These are phyloP conservation scores for Brachylomia viminalis DNA, from an alignment of 2,888 invertebrate species.

Conservation along the genomic window DNA sequence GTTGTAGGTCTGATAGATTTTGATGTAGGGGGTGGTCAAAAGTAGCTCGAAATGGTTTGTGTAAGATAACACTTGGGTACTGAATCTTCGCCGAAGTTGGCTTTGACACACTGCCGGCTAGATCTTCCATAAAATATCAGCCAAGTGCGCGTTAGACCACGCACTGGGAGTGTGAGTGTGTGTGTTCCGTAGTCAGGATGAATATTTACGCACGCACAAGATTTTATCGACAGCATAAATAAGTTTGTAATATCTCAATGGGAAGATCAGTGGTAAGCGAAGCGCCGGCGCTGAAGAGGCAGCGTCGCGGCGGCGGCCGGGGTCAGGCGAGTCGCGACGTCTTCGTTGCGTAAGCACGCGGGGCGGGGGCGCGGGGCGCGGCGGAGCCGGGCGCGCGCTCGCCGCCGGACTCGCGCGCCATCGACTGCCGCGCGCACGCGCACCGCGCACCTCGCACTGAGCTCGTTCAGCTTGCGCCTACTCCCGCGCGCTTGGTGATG, in stretches of 20 bases:
- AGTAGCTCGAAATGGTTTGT: background rate
- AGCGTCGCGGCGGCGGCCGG: constrained; percentile 47
- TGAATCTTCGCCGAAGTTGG: background rate
- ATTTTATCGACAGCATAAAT: background rate
- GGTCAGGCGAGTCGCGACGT: constrained; percentile 69
- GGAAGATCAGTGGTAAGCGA: background rate
- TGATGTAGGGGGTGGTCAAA: background rate
- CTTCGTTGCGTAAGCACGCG: constrained; percentile 70
- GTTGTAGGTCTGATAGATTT: background rate
- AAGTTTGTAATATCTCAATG: background rate
- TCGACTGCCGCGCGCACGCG: constrained; percentile 78
- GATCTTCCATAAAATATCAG: background rate
- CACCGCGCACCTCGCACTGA: constrained; percentile 58
- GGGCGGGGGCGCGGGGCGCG: constrained; percentile 48
- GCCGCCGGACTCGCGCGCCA: constrained; percentile 75
- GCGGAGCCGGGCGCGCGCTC: constrained; percentile 50
- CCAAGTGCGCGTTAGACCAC: background rate
- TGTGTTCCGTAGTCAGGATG: background rate
- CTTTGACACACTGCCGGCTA: background rate
- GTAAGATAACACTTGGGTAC: background rate
- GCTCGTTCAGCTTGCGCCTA: constrained; percentile 53
- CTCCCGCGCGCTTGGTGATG: constrained; percentile 50
- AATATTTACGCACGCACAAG: background rate
- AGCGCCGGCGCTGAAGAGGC: constrained; percentile 38
- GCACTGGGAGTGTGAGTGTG: background rate